Evolutionary conservation across 2,797 vertebrate species (phyloP).

Genomic region (Nyctalus aviator): DNA sequence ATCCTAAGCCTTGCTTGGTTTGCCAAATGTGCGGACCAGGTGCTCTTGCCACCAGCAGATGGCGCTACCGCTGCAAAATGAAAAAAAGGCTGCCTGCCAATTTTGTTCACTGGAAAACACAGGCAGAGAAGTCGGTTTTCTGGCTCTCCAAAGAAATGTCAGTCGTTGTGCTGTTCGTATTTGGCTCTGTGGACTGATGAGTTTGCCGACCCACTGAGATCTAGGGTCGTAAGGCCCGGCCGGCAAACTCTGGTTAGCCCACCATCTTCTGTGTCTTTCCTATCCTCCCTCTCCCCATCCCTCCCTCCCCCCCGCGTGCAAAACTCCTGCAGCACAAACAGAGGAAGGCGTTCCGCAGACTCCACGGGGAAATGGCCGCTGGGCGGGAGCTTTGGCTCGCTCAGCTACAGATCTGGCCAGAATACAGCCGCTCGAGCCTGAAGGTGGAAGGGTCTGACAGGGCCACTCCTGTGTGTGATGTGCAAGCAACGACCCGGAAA

Average conservation of each 20-base stretch:
- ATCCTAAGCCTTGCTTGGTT: not conserved
- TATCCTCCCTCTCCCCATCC: too few species aligned
- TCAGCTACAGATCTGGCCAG: not conserved
- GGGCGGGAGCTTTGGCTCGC: not conserved
- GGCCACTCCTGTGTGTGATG: not conserved
- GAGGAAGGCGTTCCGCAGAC: not conserved
- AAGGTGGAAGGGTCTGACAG: not conserved
- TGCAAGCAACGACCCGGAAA: not conserved
- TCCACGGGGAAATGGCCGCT: not conserved
- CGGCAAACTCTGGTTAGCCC: not conserved
- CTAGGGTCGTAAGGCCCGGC: not conserved
- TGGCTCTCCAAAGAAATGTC: too few species aligned
- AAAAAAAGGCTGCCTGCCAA: not conserved
- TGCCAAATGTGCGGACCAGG: not conserved
- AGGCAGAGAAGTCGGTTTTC: too few species aligned
- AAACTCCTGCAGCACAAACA: not conserved
- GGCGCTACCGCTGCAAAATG: constrained; percentile 56
- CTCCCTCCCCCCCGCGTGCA: not conserved
- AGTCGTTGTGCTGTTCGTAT: too few species aligned
- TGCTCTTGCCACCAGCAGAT: constrained; percentile 61
- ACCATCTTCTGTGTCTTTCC: not conserved
- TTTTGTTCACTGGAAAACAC: not conserved
- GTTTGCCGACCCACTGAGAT: too few species aligned
- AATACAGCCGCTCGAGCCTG: not conserved
- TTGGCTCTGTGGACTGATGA: too few species aligned